phyloP scores from a whole-genome alignment of 2,797 vertebrate genomes.

The Syngnathus rostellatus region DNA sequence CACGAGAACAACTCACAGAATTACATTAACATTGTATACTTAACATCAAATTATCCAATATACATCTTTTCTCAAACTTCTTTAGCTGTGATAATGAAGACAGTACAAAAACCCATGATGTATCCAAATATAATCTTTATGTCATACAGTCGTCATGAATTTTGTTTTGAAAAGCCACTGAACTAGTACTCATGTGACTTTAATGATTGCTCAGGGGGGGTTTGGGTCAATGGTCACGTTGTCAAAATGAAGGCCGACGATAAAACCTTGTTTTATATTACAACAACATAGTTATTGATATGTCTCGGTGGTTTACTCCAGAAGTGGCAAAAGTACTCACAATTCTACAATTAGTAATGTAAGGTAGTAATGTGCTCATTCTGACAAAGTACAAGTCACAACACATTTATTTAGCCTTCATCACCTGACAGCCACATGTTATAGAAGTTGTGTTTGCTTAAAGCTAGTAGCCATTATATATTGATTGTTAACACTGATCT shows the following conservation, averaged over 20 bases:
- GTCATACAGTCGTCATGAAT: too few species aligned
- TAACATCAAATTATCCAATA: too few species aligned
- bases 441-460: not conserved
- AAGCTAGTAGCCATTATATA: not conserved
- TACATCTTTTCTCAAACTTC: too few species aligned
- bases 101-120: too few species aligned
- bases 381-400: not conserved
- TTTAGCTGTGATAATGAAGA: too few species aligned
- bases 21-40: too few species aligned
- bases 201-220: not conserved
- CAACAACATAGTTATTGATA: not conserved
- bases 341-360: not conserved
- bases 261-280: not conserved
- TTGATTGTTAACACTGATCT: not conserved
- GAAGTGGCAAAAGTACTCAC: not conserved
- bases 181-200: not conserved
- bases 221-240: not conserved
- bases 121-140: too few species aligned
- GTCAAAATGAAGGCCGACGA: not conserved
- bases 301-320: too few species aligned
- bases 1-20: too few species aligned
- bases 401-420: not conserved
- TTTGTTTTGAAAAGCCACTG: not conserved
- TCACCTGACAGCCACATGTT: constrained; percentile 2
- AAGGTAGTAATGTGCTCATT: not conserved